Base-by-base conservation (phyloP, 2,888 invertebrate species). In the Nephrotoma guestfalica region DNA sequence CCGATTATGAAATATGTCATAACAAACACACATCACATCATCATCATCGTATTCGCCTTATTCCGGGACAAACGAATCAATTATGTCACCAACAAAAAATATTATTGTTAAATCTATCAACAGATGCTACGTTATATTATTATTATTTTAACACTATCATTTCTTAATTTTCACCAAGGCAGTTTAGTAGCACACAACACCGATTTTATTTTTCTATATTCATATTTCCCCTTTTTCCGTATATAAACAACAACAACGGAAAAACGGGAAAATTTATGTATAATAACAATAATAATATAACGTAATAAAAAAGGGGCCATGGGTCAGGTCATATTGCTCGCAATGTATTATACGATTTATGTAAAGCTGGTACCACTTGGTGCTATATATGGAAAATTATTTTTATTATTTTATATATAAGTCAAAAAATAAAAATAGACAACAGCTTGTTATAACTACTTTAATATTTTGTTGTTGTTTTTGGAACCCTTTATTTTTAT, bases 361-460 rank as follows among this genome's bases (percentile, higher is more conserved):
- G 9, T 30, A 71, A 71, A 30, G 71, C 71, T 71, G 71, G 71
- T 71, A 71, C 71, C 71, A 71, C 71, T 71, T 71, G 71, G 71
- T 71, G 71, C 71, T 71, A 71, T 71, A 30, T 71, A 71, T 30
- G 30, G 71, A 71, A 71, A 71, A 30, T 71, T 41, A 15, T 85
- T 43, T 85, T 85, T 85, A 85, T 85, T 85, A 42, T 85, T 85
- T 41, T 85, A 85, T 43, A 42, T 42, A 85, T 85, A 42, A 85
- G 42, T 85, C 43, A 18, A 30, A 85, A 85, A 85, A 13, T 41
- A n/a, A 85, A 85, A 85, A 85, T 43, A 43, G 85, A 85, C 85
- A 85, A 85, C 85, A 85, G 85, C 85, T 85, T 85, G 85, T 85
- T 85, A 85, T 85, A 85, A 85, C 85, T 71, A 71, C 71, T 71